phyloP scores from a whole-genome alignment of 2,113 vertebrate species.

The Ceuthmochares aereus region DNA sequence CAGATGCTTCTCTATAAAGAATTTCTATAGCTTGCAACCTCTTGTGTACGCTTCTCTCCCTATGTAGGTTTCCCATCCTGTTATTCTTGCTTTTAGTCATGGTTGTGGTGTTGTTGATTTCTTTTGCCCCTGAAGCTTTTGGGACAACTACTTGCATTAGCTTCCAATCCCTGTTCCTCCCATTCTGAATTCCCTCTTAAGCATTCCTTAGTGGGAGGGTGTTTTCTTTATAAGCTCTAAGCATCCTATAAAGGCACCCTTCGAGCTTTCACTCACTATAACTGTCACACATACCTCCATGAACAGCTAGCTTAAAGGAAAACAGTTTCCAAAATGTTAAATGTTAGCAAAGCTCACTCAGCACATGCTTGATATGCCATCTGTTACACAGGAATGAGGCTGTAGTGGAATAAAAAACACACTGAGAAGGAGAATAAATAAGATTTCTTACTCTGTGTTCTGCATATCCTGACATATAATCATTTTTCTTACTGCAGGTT shows the following conservation, averaged over 20 bases:
- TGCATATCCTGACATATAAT: neutral
- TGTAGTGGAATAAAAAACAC: neutral
- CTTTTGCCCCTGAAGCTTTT: neutral
- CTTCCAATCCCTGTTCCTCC: fast-evolving
- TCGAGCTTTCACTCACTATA: neutral
- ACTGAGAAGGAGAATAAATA: neutral
- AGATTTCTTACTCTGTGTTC: neutral
- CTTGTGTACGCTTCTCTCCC: neutral
- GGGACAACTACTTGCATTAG: neutral
- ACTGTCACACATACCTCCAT: neutral
- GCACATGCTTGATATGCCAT: neutral
- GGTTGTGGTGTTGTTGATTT: neutral
- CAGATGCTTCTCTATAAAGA: neutral
- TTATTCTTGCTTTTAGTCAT: neutral
- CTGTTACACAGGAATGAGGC: neutral
- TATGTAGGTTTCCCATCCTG: neutral
- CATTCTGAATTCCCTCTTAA: neutral
- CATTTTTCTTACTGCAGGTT: neutral
- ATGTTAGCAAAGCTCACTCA: neutral
- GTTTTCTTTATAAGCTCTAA: neutral
- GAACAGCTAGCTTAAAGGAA: neutral
- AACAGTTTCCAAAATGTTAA: neutral
- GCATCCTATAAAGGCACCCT: neutral
- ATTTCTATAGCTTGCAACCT: neutral
- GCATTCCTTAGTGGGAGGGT: neutral